Evolutionary conservation across 2,113 vertebrate species (phyloP).

Genomic region (Cyanoramphus novaezelandiae): DNA sequence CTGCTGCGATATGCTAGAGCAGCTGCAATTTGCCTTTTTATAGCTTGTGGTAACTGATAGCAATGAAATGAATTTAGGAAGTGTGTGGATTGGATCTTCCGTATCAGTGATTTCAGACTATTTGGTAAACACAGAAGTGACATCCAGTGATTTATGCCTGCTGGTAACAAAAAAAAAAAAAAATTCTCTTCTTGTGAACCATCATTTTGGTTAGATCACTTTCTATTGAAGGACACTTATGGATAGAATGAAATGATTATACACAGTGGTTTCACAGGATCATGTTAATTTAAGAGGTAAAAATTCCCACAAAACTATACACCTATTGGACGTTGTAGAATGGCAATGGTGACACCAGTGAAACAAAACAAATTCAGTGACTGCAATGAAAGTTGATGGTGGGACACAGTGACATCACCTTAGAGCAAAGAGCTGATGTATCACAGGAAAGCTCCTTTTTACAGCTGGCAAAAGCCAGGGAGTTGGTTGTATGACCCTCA

Average conservation of each 20-base stretch:
- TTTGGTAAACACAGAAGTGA: slow-evolving; percentile 58
- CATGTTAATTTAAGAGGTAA: not conserved
- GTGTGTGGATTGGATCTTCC: slow-evolving; percentile 45
- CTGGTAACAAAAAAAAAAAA: not conserved
- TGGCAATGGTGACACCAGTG: not conserved
- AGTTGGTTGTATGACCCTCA: not conserved
- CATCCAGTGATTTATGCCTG: not conserved
- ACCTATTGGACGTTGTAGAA: not conserved
- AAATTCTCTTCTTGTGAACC: not conserved
- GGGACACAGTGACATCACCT: not conserved
- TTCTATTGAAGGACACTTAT: not conserved
- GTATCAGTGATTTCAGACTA: slow-evolving; percentile 46
- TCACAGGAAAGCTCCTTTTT: not conserved
- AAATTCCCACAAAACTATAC: not conserved
- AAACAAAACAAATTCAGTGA: not conserved
- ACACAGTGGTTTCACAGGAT: not conserved
- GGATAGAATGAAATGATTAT: not conserved
- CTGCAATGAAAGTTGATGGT: not conserved
- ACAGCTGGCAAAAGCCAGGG: not conserved
- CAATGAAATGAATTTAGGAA: slow-evolving; percentile 60
- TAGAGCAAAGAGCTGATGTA: not conserved
- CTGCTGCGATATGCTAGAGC: slow-evolving; percentile 44
- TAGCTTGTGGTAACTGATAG: slow-evolving; percentile 57
- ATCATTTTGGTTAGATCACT: not conserved
- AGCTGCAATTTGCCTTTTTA: slow-evolving; percentile 60